Evolutionary conservation across 2,888 invertebrate species (phyloP).

Genomic region (Ferrisia virgata): DNA sequence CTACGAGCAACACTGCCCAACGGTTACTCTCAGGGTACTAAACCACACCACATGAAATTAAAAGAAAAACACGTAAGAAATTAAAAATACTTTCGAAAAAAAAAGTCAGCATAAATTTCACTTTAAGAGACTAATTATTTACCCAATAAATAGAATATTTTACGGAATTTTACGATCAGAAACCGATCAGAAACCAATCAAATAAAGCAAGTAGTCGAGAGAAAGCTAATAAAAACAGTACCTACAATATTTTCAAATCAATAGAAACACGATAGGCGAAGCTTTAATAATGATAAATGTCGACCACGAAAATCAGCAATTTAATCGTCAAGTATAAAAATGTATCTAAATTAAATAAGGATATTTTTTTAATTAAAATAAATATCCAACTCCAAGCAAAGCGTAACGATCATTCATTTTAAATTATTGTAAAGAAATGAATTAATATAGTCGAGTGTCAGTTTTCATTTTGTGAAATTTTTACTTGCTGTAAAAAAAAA

Average conservation of each 20-base stretch:
- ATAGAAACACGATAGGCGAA: background rate
- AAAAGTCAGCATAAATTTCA: too few species aligned
- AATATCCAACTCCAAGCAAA: too few species aligned
- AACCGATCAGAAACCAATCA: background rate
- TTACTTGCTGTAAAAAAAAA: too few species aligned
- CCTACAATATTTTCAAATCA: background rate
- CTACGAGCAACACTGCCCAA: too few species aligned
- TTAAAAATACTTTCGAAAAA: too few species aligned
- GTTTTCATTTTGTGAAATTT: too few species aligned
- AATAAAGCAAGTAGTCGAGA: background rate
- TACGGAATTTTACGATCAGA: background rate
- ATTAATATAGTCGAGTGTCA: too few species aligned
- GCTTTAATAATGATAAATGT: background rate
- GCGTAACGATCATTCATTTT: background rate
- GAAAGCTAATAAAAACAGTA: background rate
- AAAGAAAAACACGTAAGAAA: too few species aligned
- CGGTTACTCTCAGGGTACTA: too few species aligned
- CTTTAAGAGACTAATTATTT: too few species aligned
- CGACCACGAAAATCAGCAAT: background rate
- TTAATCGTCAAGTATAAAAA: background rate
- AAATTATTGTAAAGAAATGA: background rate
- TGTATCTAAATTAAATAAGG: background rate
- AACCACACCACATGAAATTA: too few species aligned
- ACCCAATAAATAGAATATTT: background rate
- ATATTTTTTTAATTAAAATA: background rate